Conservation (phyloP, 2,113 vertebrate species). For the Leptobrachium ailaonicum region DNA sequence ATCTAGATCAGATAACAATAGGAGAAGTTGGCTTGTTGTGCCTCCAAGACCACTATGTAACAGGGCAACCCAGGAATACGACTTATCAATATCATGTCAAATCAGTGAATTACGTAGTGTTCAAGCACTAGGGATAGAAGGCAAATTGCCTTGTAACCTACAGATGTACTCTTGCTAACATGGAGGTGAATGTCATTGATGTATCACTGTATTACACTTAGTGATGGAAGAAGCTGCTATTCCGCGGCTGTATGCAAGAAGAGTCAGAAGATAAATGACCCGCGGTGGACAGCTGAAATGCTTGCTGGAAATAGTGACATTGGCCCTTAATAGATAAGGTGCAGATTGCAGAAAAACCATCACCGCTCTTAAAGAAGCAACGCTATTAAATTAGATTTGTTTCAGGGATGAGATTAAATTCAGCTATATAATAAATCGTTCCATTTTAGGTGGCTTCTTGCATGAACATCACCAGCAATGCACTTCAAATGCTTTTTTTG, state of each 20-base stretch:
- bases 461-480: constrained; percentile 1
- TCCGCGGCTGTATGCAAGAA: constrained; percentile 47
- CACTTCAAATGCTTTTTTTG: background rate
- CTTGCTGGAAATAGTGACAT: constrained; percentile 32
- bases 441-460: background rate
- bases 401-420: background rate
- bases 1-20: background rate
- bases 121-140: constrained; percentile 34
- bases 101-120: constrained; percentile 35
- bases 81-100: constrained; percentile 46
- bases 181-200: constrained; percentile 52
- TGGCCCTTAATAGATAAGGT: constrained; percentile 23
- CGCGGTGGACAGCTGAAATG: constrained; percentile 37
- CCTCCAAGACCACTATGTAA: constrained; percentile 26
- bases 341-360: constrained; percentile 5
- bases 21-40: constrained; percentile 24
- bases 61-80: constrained; percentile 5
- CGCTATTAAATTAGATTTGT: background rate
- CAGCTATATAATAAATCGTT: background rate
- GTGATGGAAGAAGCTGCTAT: constrained; percentile 56
- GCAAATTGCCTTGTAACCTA: constrained; percentile 48
- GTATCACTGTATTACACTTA: constrained; percentile 55
- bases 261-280: constrained; percentile 51
- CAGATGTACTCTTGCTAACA: constrained; percentile 48
- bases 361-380: background rate